Conservation (phyloP, 2,797 vertebrate species). For the Poecile montanus region DNA sequence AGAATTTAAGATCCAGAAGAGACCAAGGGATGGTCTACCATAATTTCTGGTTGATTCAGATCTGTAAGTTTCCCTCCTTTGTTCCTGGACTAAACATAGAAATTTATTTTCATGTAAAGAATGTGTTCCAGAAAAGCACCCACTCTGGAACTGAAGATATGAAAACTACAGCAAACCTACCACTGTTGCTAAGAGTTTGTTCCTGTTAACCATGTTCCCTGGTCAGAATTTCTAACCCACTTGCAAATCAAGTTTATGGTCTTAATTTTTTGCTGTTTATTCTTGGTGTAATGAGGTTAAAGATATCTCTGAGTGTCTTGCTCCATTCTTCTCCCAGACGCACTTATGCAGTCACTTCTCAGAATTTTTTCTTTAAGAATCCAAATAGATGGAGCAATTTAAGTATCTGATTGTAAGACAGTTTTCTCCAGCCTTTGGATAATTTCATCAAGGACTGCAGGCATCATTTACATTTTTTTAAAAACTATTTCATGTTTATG, state of each 20-base stretch:
- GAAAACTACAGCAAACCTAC: background rate
- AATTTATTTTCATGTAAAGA: background rate
- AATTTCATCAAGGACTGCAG: background rate
- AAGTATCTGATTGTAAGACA: background rate
- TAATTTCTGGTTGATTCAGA: background rate
- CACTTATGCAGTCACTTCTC: background rate
- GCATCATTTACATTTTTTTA: background rate
- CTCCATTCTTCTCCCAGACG: background rate
- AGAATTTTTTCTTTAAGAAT: background rate
- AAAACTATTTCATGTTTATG: background rate
- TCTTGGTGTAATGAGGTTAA: background rate
- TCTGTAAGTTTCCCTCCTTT: background rate
- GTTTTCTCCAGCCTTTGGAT: background rate
- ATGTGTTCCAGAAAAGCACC: background rate
- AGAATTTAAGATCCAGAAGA: slow-evolving; percentile 14
- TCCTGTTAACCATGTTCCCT: background rate
- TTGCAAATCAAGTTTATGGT: background rate
- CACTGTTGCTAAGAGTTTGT: background rate
- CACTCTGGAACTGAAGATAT: background rate
- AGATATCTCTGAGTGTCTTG: background rate
- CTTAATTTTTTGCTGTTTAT: background rate
- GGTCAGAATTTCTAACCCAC: background rate
- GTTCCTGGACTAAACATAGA: background rate
- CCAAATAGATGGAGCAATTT: background rate
- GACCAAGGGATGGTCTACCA: background rate